These are phyloP conservation scores for Mastacembelus armatus DNA, from an alignment of 2,797 vertebrate species.

Conservation along the genomic window DNA sequence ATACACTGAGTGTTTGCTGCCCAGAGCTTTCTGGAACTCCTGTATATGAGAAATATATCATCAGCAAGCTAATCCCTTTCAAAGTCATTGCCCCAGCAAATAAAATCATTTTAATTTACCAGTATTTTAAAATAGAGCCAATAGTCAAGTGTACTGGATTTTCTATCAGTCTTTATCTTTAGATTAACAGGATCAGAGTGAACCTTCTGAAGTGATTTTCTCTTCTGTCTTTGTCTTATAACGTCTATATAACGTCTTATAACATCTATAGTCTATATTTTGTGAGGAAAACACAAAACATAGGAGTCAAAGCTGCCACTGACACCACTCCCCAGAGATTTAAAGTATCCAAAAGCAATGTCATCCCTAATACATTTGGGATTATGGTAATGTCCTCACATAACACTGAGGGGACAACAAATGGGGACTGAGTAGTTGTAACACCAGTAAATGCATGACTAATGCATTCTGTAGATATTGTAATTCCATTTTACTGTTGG, in stretches of 20 bases:
- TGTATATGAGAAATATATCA: conserved; percentile 53
- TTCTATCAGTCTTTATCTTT: background rate
- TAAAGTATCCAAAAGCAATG: conserved; percentile 75
- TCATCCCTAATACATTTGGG: conserved; percentile 69
- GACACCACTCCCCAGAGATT: conserved; percentile 68
- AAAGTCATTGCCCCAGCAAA: background rate
- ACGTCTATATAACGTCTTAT: no score
- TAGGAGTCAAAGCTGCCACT: no score
- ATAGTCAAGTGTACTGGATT: no score
- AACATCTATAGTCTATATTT: no score
- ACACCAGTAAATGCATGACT: conserved; percentile 25
- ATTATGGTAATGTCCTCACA: conserved; percentile 72
- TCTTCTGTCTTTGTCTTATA: no score
- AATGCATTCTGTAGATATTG: conserved; percentile 38
- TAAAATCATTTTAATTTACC: background rate
- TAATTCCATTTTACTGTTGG: conserved; percentile 41
- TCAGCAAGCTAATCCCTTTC: background rate
- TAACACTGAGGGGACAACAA: conserved; percentile 45
- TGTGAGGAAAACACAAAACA: conserved; percentile 60
- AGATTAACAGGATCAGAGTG: background rate
- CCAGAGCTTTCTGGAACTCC: conserved; percentile 98
- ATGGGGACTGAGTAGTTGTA: conserved; percentile 15
- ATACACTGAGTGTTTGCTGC: conserved; percentile 97
- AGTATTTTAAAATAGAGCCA: background rate
- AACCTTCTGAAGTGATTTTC: conserved; percentile 27